Evolutionary conservation across 2,888 invertebrate genomes (phyloP).

Genomic region (Antheraea assamensis): DNA sequence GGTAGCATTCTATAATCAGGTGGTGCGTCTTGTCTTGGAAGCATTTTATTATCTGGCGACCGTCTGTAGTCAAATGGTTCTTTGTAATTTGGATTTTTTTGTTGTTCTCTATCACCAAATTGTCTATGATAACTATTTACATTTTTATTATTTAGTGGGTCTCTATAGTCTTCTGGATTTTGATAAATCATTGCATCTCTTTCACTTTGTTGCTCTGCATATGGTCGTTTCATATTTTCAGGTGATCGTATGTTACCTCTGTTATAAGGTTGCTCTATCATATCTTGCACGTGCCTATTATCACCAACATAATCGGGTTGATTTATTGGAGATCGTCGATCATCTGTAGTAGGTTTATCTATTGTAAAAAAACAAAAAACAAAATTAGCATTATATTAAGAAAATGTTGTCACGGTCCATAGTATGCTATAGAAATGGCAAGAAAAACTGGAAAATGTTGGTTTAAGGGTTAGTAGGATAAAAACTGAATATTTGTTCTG

Average conservation of each 20-base stretch:
- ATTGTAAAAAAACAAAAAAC: not conserved
- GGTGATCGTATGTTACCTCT: slow-evolving; percentile 20
- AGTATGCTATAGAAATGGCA: too few species aligned
- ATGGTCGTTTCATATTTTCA: slow-evolving; percentile 12
- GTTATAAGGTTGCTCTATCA: not conserved
- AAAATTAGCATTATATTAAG: not conserved
- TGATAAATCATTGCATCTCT: not conserved
- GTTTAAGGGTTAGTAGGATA: too few species aligned
- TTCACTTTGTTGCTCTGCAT: not conserved
- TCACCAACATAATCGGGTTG: not conserved
- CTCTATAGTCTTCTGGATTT: slow-evolving; percentile 6
- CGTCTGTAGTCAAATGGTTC: slow-evolving; percentile 20
- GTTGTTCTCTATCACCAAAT: slow-evolving; percentile 6
- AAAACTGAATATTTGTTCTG: too few species aligned
- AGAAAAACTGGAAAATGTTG: too few species aligned
- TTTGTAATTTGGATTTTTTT: not conserved
- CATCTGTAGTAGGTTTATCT: not conserved
- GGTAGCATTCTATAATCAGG: not conserved
- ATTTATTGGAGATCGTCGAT: not conserved
- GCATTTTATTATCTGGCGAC: slow-evolving; percentile 22
- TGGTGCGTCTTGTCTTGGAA: not conserved
- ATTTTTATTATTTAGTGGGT: slow-evolving; percentile 19
- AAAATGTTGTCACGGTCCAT: too few species aligned
- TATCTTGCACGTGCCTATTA: not conserved
- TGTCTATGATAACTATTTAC: slow-evolving; percentile 21